Evolutionary conservation across 2,113 vertebrate genomes (phyloP).

Genomic region (Cyphomyrus plagiostoma): DNA sequence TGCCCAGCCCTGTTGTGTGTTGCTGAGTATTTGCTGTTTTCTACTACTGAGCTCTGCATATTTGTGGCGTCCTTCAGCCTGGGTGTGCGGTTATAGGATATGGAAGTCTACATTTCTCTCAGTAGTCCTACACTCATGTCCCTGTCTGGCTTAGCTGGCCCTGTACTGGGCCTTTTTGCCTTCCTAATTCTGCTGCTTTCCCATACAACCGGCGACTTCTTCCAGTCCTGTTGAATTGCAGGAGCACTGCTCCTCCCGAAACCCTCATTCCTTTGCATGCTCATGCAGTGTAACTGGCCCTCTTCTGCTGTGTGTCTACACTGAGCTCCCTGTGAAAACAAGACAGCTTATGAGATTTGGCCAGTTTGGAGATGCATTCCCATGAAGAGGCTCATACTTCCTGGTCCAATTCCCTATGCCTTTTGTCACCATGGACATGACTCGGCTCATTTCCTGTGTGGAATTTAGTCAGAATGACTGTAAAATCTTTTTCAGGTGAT

Average conservation of each 20-base stretch:
- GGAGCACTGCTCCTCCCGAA: background rate
- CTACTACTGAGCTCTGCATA: background rate
- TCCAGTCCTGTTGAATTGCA: background rate
- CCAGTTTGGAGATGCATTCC: background rate
- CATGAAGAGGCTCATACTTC: background rate
- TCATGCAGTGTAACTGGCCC: background rate
- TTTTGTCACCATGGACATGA: background rate
- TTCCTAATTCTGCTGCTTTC: background rate
- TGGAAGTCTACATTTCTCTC: background rate
- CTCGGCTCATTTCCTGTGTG: background rate
- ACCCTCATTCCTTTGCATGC: background rate
- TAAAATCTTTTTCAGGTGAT: background rate
- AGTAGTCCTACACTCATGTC: background rate
- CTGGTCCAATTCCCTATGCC: background rate
- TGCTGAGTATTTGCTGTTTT: background rate
- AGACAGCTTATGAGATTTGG: background rate
- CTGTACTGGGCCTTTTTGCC: background rate
- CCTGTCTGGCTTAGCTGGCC: background rate
- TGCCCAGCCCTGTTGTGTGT: no score
- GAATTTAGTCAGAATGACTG: background rate
- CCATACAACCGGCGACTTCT: background rate
- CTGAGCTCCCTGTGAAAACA: background rate
- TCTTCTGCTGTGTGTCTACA: background rate
- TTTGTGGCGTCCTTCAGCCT: background rate
- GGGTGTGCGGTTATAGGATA: background rate